Evolutionary conservation across 2,797 vertebrate species (phyloP).

Genomic region (Fundulus diaphanus): DNA sequence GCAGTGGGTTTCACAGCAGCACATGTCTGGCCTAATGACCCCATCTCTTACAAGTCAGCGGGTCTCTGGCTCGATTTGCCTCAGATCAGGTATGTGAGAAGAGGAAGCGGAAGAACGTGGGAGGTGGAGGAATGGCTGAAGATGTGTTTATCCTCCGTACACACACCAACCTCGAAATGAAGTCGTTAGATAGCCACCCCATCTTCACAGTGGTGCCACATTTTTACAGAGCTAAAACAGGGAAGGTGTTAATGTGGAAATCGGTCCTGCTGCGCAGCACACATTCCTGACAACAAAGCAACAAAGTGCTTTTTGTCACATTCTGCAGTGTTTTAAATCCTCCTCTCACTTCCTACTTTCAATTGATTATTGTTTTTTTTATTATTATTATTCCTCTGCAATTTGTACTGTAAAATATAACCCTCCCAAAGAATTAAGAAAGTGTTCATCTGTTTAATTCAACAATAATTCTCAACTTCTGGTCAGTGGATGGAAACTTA

Average conservation of each 20-base stretch:
- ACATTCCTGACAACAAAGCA: neutral
- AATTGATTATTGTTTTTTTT: neutral
- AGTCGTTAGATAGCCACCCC: conserved; percentile 15
- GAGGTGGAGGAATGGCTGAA: conserved; percentile 5
- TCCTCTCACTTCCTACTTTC: neutral
- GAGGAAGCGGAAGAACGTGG: conserved; percentile 7
- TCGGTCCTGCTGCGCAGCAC: conserved; percentile 9
- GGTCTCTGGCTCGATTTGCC: conserved; percentile 75
- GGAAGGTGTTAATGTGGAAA: conserved; percentile 39
- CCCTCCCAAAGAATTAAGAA: neutral
- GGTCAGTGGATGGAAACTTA: conserved; percentile 45
- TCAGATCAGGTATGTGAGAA: conserved; percentile 60
- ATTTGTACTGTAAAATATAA: neutral
- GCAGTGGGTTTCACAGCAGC: conserved; percentile 66
- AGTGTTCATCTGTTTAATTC: neutral
- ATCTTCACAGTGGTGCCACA: conserved; percentile 18
- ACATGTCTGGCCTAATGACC: conserved; percentile 76
- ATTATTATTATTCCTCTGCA: neutral
- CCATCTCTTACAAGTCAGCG: conserved; percentile 78
- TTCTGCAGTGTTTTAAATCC: neutral
- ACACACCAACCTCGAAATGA: conserved; percentile 2
- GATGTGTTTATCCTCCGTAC: conserved; percentile 19
- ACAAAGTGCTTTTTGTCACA: neutral
- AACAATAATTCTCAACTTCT: conserved; percentile 8
- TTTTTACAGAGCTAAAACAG: conserved; percentile 16